Evolutionary conservation across 2,113 vertebrate genomes (phyloP), one percentile per base, ranked within the genome.

Genomic region (Hemichromis elongatus): DNA sequence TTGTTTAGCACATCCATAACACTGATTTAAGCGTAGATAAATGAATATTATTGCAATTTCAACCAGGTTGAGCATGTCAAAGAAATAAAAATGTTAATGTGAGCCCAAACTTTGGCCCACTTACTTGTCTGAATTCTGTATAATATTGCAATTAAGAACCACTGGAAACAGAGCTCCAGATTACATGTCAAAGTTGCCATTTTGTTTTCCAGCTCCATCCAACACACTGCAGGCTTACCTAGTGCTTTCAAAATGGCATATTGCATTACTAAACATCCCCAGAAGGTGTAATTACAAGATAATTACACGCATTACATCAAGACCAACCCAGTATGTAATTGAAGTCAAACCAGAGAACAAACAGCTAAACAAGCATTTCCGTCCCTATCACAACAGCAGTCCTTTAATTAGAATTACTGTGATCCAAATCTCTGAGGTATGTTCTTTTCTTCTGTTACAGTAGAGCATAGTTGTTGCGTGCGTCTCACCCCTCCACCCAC

Each of bases 261-360:
- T 85, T 86, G 55, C 86, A 82, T 93, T 93, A 91, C 93, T 91
- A 88, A 93, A 93, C 87, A 90, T 81, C 79, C 85, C 82, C 85
- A 75, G 68, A 92, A 85, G 81, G 83, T 92, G 84, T 88, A 93
- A 95, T 95, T 93, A 93, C 91, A 90, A 86, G 81, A 87, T 90
- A 92, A 91, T 93, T 94, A 89, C 85, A 90, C 82, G 59, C 84
- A 89, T 94, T 87, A 90, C 89, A 92, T 89, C 85, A 87, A 79
- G 84, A 90, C 70, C 59, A 89, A 91, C 79, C 81, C 81, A 26
- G 86, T 80, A 83, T 87, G 88, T 84, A 87, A 92, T 68, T 86
- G 87, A 86, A 92, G 85, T 81, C 50, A 63, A 83, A 90, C 40
- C 63, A 88, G 82, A 86, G 81, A 42, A 86, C 82, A 53, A 81